Conservation (phyloP, 1,140 invertebrate species). For the Heliconius eleuchia region DNA sequence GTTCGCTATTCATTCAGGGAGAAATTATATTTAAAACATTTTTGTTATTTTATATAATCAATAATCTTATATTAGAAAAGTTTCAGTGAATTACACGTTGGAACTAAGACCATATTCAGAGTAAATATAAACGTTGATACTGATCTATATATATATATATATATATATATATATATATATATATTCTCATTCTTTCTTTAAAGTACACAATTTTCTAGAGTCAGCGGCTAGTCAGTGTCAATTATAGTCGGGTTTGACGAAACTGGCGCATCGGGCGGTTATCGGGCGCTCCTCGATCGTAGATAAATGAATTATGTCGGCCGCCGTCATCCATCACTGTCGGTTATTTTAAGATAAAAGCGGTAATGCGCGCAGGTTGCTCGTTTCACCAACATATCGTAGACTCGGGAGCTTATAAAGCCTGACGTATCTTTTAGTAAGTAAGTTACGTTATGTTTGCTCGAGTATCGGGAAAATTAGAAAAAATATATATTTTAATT, state of each 20-base stretch:
- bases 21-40: too few relatives aligned
- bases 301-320: slow-evolving; percentile 70
- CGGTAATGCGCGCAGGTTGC: slow-evolving; percentile 56
- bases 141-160: not conserved
- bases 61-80: too few relatives aligned
- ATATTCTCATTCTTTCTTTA: not conserved
- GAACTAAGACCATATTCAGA: too few relatives aligned
- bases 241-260: slow-evolving; percentile 51
- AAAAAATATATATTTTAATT: not conserved
- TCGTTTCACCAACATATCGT: slow-evolving; percentile 29
- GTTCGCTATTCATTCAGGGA: too few relatives aligned
- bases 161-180: too few relatives aligned
- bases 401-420: slow-evolving; percentile 2
- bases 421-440: not conserved
- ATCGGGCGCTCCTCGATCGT: slow-evolving; percentile 56
- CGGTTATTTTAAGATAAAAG: slow-evolving; percentile 72
- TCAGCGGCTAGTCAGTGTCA: slow-evolving; percentile 42
- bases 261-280: slow-evolving; percentile 42
- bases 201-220: not conserved
- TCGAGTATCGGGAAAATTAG: not conserved
- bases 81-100: too few relatives aligned
- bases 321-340: slow-evolving; percentile 66
- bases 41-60: too few relatives aligned
- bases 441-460: not conserved
- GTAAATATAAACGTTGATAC: not conserved